Evolutionary conservation across 92 coral and sea anemone genomes (phyloP).

Genomic region (Bergia sp.): DNA sequence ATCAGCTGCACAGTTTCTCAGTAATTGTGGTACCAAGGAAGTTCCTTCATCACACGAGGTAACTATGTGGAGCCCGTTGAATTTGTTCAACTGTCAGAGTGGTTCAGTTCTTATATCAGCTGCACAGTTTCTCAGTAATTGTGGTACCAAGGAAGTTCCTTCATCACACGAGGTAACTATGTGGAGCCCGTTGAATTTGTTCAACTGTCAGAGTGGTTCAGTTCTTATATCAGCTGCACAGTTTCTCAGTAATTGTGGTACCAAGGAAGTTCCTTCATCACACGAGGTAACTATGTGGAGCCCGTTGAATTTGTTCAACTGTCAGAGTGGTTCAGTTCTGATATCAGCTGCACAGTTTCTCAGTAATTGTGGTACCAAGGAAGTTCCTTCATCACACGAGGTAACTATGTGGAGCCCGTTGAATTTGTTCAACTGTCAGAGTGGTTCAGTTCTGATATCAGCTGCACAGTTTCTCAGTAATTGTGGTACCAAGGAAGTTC

Average conservation of each 20-base stretch:
- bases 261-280: constrained; percentile 60
- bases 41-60: constrained; percentile 71
- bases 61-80: constrained; percentile 25
- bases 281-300: constrained; percentile 67
- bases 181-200: constrained; percentile 30
- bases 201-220: not conserved
- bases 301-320: too few relatives aligned
- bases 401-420: constrained; percentile 55
- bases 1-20: constrained; percentile 67
- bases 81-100: constrained; percentile 16
- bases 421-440: too few relatives aligned
- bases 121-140: constrained; percentile 75
- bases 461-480: not conserved
- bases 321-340: constrained; percentile 5
- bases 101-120: constrained; percentile 18
- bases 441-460: not conserved
- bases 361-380: constrained; percentile 73
- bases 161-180: constrained; percentile 62
- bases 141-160: constrained; percentile 72
- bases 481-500: too few relatives aligned
- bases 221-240: constrained; percentile 51
- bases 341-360: constrained; percentile 65
- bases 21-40: constrained; percentile 73
- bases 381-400: constrained; percentile 65
- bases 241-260: constrained; percentile 78